phyloP scores from a whole-genome alignment of 2,113 vertebrate species.

The Dasyurus viverrinus region DNA sequence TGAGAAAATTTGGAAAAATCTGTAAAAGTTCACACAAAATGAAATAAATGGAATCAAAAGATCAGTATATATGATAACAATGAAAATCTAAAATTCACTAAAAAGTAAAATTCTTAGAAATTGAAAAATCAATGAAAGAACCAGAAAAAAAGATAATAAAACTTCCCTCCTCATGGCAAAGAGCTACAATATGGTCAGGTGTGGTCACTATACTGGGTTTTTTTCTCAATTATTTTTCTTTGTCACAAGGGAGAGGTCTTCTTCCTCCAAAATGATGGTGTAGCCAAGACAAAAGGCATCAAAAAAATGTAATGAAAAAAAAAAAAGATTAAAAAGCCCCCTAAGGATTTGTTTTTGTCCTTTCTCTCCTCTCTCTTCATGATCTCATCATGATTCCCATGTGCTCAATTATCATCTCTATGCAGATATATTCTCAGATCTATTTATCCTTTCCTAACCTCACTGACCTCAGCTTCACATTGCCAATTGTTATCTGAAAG shows the following conservation, averaged over 20 bases:
- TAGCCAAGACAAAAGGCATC: neutral
- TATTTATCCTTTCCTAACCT: neutral
- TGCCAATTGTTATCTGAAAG: neutral
- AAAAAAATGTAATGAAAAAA: neutral
- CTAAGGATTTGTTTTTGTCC: neutral
- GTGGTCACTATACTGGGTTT: neutral
- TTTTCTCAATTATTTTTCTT: neutral
- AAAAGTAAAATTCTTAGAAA: neutral
- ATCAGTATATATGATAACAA: neutral
- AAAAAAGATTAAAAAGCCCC: neutral
- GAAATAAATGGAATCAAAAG: neutral
- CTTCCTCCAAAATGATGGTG: neutral
- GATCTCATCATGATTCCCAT: neutral
- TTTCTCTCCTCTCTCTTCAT: neutral
- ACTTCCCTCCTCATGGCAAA: neutral
- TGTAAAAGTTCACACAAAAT: neutral
- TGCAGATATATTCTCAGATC: neutral
- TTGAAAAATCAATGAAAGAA: neutral
- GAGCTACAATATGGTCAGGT: neutral
- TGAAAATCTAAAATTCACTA: neutral
- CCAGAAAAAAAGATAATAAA: neutral
- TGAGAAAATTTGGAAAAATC: neutral
- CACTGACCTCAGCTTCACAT: neutral
- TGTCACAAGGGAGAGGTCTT: neutral
- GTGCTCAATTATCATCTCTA: neutral